These are phyloP conservation scores for Muschampia plurimacula DNA, from an alignment of 2,888 invertebrate genomes.

Conservation along the genomic window DNA sequence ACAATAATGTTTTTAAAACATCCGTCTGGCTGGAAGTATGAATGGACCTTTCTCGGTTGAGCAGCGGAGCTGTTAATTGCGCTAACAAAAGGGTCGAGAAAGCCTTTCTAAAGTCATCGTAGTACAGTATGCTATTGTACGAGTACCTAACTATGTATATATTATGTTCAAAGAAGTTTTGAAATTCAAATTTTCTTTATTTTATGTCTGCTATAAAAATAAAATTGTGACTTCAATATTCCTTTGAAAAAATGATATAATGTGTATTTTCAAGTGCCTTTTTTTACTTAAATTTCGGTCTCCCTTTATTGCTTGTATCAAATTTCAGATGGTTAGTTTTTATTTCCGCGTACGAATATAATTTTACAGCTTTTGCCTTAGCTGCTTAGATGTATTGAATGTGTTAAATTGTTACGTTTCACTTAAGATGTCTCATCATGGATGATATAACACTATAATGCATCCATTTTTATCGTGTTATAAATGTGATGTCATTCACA, in stretches of 20 bases:
- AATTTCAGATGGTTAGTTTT: neutral
- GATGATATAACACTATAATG: constrained; percentile 53
- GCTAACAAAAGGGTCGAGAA: constrained; percentile 69
- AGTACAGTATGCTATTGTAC: constrained; percentile 41
- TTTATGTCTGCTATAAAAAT: neutral
- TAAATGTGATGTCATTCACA: constrained; percentile 50
- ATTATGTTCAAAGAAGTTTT: too few species aligned
- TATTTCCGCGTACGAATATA: constrained; percentile 7
- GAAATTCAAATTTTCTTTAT: neutral
- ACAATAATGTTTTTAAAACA: constrained; percentile 1
- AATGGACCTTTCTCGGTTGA: constrained; percentile 66
- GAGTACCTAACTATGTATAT: neutral
- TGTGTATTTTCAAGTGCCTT: neutral
- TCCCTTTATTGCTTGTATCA: constrained; percentile 7
- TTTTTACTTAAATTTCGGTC: neutral
- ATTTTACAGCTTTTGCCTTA: neutral
- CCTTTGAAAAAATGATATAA: neutral
- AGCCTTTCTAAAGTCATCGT: constrained; percentile 66
- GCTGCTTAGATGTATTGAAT: neutral
- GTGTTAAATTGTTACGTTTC: neutral
- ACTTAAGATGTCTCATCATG: constrained; percentile 44
- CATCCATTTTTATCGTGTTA: constrained; percentile 49
- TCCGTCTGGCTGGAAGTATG: constrained; percentile 19
- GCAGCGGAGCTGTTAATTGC: constrained; percentile 66
- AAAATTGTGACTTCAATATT: neutral